phyloP scores from a whole-genome alignment of 2,797 vertebrate species.

The Rallus crepitans region DNA sequence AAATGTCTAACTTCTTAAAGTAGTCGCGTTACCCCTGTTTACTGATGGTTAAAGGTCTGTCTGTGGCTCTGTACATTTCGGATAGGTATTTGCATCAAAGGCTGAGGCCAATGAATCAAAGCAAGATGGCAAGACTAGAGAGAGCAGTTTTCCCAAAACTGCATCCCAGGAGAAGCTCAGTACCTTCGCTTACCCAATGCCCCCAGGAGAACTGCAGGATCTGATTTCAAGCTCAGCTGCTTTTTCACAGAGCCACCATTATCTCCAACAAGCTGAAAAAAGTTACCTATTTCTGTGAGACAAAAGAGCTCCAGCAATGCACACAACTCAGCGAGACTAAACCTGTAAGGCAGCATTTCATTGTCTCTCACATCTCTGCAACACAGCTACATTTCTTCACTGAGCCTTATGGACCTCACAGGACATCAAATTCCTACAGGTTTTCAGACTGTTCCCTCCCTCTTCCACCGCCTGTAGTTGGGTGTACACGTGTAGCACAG shows the following conservation, averaged over 20 bases:
- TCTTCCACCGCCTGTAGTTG: not conserved
- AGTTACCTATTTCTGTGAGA: not conserved
- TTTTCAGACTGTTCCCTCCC: not conserved
- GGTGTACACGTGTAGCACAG: fast-evolving
- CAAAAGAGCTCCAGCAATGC: not conserved
- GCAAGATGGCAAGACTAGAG: not conserved
- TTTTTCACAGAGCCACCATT: not conserved
- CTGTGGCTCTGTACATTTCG: not conserved
- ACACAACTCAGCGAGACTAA: not conserved
- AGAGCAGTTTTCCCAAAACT: not conserved
- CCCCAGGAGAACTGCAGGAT: not conserved
- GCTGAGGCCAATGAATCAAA: not conserved
- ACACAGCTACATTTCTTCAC: not conserved
- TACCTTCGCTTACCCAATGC: not conserved
- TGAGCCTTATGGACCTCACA: not conserved
- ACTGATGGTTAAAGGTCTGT: slow-evolving; percentile 18
- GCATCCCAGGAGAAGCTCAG: not conserved
- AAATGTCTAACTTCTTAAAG: not conserved
- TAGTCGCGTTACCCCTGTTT: not conserved
- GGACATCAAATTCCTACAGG: not conserved
- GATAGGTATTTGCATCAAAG: not conserved
- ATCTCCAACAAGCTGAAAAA: not conserved
- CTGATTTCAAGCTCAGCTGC: not conserved
- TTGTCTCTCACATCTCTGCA: fast-evolving
- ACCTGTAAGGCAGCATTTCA: not conserved